phyloP scores from a whole-genome alignment of 2,113 vertebrate genomes.

The Gasterosteus nipponicus region DNA sequence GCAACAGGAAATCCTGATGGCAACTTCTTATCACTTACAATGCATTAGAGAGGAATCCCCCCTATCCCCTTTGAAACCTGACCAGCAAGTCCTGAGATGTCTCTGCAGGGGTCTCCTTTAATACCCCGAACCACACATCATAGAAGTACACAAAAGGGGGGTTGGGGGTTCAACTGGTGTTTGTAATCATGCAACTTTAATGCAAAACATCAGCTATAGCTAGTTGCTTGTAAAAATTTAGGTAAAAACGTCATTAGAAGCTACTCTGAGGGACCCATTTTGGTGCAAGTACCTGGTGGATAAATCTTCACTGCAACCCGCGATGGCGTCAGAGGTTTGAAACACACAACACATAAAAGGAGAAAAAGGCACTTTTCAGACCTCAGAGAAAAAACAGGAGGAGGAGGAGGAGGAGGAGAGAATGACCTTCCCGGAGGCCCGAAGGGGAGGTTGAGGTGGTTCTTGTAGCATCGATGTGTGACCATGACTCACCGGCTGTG shows the following conservation, averaged over 20 bases:
- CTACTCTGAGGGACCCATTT: conserved; percentile 11
- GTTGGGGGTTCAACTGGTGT: not conserved
- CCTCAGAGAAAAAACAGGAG: conserved; percentile 28
- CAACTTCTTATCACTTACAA: conserved; percentile 35
- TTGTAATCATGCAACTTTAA: conserved; percentile 56
- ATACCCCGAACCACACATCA: not conserved
- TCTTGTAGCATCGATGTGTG: conserved; percentile 61
- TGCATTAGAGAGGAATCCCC: conserved; percentile 54
- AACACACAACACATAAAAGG: conserved; percentile 46
- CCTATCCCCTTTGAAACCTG: conserved; percentile 27
- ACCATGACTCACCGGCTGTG: conserved; percentile 68
- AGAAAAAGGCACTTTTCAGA: conserved; percentile 58
- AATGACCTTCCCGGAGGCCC: conserved; percentile 46
- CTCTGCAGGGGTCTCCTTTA: conserved; percentile 6
- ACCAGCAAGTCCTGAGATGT: conserved; percentile 31
- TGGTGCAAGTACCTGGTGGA: conserved; percentile 23
- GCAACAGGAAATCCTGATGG: conserved; percentile 57
- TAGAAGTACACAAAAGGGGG: not conserved
- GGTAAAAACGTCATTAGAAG: conserved; percentile 9
- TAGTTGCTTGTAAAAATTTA: conserved; percentile 12
- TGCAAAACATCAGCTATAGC: conserved; percentile 28
- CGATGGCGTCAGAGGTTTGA: conserved; percentile 28
- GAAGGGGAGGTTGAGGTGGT: conserved; percentile 44
- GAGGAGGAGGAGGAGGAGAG: conserved; percentile 21
- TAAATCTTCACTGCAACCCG: conserved; percentile 23